Evolutionary conservation across 2,113 vertebrate species (phyloP).

Genomic region (Oceanites oceanicus): DNA sequence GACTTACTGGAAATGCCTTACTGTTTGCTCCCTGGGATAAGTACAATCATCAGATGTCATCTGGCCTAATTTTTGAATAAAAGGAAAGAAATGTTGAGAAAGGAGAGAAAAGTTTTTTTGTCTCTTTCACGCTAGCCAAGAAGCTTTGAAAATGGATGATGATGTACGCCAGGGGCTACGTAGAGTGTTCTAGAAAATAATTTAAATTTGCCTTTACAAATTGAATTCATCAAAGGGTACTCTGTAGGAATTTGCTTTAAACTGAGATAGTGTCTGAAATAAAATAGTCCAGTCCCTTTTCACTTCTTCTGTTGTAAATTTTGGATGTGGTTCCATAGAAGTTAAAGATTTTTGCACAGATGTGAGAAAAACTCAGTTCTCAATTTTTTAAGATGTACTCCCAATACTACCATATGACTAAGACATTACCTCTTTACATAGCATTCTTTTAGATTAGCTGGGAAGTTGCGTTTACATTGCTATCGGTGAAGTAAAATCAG

Average conservation of each 20-base stretch:
- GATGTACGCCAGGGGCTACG: not conserved
- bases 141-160: not conserved
- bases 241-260: not conserved
- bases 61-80: not conserved
- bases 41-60: not conserved
- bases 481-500: not conserved
- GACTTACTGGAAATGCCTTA: not conserved
- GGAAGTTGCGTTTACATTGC: accelerated
- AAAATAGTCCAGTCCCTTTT: not conserved
- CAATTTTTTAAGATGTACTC: not conserved
- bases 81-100: not conserved
- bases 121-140: not conserved
- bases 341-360: not conserved
- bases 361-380: not conserved
- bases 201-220: not conserved
- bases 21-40: not conserved
- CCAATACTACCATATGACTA: not conserved
- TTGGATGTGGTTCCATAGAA: not conserved
- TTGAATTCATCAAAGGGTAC: not conserved
- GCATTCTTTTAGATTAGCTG: not conserved
- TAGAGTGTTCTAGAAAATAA: slow-evolving; percentile 1
- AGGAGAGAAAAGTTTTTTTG: not conserved
- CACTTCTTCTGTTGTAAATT: not conserved
- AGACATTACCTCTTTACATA: not conserved
- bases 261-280: not conserved